Evolutionary conservation across 2,888 invertebrate species (phyloP), one percentile per base, ranked within the genome.

Genomic region (Xestia rhomboidea): DNA sequence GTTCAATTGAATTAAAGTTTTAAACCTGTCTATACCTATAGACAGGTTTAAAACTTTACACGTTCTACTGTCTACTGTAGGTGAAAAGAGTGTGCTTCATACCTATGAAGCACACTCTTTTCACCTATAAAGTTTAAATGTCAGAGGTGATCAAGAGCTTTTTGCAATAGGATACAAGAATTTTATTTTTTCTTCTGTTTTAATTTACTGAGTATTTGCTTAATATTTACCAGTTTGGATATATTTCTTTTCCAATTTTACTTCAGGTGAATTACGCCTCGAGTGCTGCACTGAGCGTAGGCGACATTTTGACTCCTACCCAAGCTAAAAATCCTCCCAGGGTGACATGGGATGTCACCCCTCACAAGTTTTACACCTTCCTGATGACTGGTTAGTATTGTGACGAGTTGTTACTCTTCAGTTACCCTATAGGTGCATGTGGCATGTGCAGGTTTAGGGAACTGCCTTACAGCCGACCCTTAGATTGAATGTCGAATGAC

Each of bases 331-430:
- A 73, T 15, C 51, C 62, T 2, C 79, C 79, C 5, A 4, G 5
- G 44, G 44, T 68, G 27, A 10, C 60, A 11, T 79, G 79, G 79
- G 3, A 27, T 15, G 0, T 5, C 11, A 15, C 0, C 8, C 34
- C 44, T 44, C 0, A 0, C n/a, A 57, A 38, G 34, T 73, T 30
- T 8, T 79, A 79, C 30, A 79, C 79, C 2, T 7, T 79, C 21
- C 21, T 79, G 44, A 79, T n/a, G 62, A 73, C 18, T 15, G 79
- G 79, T 79, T 34, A 54, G 79, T 79, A 72, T 77, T 64, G 15
- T 30, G 54, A n/a, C 44, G 38, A 54, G 15, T 54, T 77, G 10
- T 30, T 34, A 68, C 38, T 46, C 41, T 67, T 41, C 30, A 24
- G 8, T n/a, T 46, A 44, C 54, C 24, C 13, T 54, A 18, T 21